These are phyloP conservation scores for Oplegnathus fasciatus DNA, from an alignment of 2,113 vertebrate species.

Conservation along the genomic window DNA sequence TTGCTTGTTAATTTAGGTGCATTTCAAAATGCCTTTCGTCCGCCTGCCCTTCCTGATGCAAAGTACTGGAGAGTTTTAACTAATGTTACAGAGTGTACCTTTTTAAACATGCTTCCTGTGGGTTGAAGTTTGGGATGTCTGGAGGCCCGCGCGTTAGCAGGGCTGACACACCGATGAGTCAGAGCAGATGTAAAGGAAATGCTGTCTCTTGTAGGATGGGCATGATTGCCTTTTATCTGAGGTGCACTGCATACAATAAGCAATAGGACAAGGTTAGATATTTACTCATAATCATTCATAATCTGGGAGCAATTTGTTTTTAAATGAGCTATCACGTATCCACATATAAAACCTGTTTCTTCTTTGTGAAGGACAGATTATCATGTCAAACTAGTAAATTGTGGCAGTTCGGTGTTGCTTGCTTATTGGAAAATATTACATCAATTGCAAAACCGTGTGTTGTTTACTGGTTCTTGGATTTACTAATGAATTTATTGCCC, in stretches of 20 bases:
- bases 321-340: background rate
- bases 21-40: background rate
- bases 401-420: background rate
- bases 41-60: background rate
- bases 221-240: background rate
- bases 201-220: background rate
- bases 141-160: background rate
- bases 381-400: background rate
- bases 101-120: background rate
- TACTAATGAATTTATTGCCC: background rate
- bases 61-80: background rate
- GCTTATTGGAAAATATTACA: no score
- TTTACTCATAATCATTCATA: background rate
- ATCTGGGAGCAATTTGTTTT: background rate
- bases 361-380: background rate
- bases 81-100: no score
- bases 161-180: conserved; percentile 24
- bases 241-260: background rate
- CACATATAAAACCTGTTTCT: background rate
- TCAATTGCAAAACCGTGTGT: background rate
- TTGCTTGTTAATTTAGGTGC: background rate
- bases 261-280: background rate
- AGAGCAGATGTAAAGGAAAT: conserved; percentile 14
- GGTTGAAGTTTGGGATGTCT: background rate
- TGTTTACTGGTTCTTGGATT: background rate